These are phyloP conservation scores for Jordanella pulchra DNA, from an alignment of 2,797 vertebrate genomes.

Conservation along the genomic window DNA sequence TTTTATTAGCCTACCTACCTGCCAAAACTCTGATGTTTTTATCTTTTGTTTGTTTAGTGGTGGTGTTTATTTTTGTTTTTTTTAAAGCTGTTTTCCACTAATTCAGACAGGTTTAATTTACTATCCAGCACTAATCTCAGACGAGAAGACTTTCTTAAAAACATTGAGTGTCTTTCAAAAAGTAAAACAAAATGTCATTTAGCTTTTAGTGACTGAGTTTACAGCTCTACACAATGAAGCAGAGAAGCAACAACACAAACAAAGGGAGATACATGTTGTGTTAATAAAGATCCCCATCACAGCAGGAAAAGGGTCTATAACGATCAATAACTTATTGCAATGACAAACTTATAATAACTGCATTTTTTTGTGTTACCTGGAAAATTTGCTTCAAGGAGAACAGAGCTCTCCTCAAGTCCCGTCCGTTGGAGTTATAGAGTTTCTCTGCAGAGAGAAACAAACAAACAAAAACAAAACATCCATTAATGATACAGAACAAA, in stretches of 20 bases:
- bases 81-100: no score
- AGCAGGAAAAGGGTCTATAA: constrained; percentile 55
- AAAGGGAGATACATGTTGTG: constrained; percentile 50
- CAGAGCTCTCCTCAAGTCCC: constrained; percentile 92
- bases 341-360: constrained; percentile 54
- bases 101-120: no score
- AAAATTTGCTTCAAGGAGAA: constrained; percentile 98
- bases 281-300: constrained; percentile 60
- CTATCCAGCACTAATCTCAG: no score
- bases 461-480: constrained; percentile 18
- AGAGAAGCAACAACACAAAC: constrained; percentile 23
- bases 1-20: neutral
- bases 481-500: neutral
- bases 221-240: no score
- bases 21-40: neutral
- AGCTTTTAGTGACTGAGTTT: no score
- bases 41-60: neutral
- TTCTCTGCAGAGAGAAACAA: constrained; percentile 82
- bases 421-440: constrained; percentile 92
- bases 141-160: no score
- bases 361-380: constrained; percentile 82
- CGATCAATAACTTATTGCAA: constrained; percentile 49
- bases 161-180: no score
- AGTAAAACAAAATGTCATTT: no score
- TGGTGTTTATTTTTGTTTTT: no score